These are phyloP conservation scores for Empidonax traillii DNA, from an alignment of 2,113 vertebrate species.

Conservation along the genomic window DNA sequence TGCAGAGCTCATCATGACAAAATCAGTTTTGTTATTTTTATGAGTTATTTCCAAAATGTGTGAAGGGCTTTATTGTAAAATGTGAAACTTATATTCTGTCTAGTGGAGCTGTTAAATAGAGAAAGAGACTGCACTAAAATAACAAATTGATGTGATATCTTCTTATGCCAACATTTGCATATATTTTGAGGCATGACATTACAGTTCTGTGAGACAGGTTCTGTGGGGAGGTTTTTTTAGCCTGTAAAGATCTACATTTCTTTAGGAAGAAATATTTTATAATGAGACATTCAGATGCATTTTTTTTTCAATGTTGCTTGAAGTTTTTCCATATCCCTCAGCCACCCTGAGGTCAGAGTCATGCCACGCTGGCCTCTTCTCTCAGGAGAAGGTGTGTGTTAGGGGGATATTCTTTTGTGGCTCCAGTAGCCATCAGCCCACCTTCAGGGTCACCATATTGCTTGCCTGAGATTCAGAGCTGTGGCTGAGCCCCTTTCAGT, in stretches of 20 bases:
- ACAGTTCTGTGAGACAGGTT: slow-evolving; percentile 27
- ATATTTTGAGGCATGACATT: slow-evolving; percentile 53
- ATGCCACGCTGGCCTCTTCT: neutral
- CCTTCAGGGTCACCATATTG: neutral
- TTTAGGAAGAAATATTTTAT: neutral
- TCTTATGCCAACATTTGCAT: slow-evolving; percentile 37
- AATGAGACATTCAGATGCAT: neutral
- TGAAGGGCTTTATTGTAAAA: slow-evolving; percentile 17
- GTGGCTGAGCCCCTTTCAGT: neutral
- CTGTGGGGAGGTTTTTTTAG: neutral
- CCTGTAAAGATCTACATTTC: neutral
- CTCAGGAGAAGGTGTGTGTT: accelerated
- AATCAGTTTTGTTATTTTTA: neutral
- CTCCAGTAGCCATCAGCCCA: neutral
- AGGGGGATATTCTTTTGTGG: neutral
- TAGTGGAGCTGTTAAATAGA: slow-evolving; percentile 46
- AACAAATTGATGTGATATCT: slow-evolving; percentile 2
- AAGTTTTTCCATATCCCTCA: neutral
- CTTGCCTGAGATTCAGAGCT: neutral
- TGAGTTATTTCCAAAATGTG: neutral
- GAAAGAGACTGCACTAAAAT: slow-evolving; percentile 24
- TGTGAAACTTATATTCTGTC: slow-evolving; percentile 13
- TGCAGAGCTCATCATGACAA: neutral
- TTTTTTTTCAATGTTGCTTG: neutral
- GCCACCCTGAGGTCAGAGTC: neutral